These are phyloP conservation scores for Danaus chrysippus DNA, from an alignment of 2,888 invertebrate genomes.

Conservation along the genomic window DNA sequence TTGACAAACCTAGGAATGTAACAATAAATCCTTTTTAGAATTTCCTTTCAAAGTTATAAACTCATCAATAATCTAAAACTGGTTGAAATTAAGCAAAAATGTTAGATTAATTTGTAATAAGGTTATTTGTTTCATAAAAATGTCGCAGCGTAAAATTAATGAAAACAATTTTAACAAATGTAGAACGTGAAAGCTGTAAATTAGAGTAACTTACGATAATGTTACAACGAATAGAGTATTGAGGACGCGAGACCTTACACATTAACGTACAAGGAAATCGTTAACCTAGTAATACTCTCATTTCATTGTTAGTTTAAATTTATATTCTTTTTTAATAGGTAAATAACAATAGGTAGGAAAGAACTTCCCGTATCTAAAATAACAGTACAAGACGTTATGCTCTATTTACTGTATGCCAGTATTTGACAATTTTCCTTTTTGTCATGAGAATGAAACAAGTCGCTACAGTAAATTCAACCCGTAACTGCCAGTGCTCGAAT, in stretches of 20 bases:
- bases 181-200: constrained; percentile 59
- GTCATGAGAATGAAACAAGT: too few species aligned
- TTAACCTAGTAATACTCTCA: constrained; percentile 55
- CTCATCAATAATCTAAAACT: too few species aligned
- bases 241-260: constrained; percentile 53
- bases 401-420: too few species aligned
- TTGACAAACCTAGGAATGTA: too few species aligned
- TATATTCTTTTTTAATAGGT: constrained; percentile 13
- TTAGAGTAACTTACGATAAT: constrained; percentile 57
- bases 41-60: too few species aligned
- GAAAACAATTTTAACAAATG: constrained; percentile 51
- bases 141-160: constrained; percentile 22
- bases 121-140: background rate
- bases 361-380: background rate
- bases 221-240: constrained; percentile 54
- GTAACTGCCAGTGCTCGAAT: too few species aligned
- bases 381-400: too few species aligned
- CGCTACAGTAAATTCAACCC: too few species aligned
- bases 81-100: background rate
- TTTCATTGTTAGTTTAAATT: constrained; percentile 25
- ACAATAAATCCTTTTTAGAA: too few species aligned
- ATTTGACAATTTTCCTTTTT: too few species aligned
- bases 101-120: background rate
- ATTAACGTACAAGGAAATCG: constrained; percentile 50
- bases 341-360: constrained; percentile 21